These are phyloP conservation scores for Nemopilema nomurai DNA, from an alignment of 30 jellyfish, hydroid and myxozoan genomes.

Conservation along the genomic window DNA sequence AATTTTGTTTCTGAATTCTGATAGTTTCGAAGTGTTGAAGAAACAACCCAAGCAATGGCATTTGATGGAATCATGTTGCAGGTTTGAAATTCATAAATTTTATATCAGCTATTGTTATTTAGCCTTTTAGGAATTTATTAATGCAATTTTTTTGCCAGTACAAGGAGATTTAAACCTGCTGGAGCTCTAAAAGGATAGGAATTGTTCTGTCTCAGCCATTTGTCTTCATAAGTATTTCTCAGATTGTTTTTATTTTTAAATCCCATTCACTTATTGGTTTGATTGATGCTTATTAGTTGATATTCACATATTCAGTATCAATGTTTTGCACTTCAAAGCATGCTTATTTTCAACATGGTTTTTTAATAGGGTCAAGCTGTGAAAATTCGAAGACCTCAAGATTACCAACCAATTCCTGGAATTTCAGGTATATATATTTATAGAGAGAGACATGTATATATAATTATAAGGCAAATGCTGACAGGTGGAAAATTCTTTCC, in stretches of 20 bases:
- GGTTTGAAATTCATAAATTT: no score
- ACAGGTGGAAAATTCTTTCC: neutral
- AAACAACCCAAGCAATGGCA: constrained; percentile 97
- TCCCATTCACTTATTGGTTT: no score
- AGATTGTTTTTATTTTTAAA: no score
- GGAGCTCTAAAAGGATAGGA: no score
- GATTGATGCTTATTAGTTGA: neutral
- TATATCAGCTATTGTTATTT: no score
- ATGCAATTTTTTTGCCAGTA: no score
- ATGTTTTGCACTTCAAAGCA: neutral
- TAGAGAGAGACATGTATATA: neutral
- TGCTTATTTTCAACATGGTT: neutral
- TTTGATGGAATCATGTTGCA: constrained; percentile 98
- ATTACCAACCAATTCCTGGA: constrained; percentile 98
- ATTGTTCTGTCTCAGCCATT: no score
- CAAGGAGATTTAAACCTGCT: no score
- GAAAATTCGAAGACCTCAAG: constrained; percentile 96
- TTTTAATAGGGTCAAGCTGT: constrained; percentile 90
- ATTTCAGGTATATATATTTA: constrained; percentile 70
- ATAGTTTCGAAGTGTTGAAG: constrained; percentile 98
- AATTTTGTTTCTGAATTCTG: neutral
- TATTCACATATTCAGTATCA: neutral
- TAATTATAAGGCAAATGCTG: neutral
- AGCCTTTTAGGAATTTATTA: no score
- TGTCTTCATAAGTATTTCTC: no score